Percentiles rank a stretch among this genome's conserved stretches.
Conservation (phyloP, 1,140 invertebrate species). For the Drosophila navojoa region DNA sequence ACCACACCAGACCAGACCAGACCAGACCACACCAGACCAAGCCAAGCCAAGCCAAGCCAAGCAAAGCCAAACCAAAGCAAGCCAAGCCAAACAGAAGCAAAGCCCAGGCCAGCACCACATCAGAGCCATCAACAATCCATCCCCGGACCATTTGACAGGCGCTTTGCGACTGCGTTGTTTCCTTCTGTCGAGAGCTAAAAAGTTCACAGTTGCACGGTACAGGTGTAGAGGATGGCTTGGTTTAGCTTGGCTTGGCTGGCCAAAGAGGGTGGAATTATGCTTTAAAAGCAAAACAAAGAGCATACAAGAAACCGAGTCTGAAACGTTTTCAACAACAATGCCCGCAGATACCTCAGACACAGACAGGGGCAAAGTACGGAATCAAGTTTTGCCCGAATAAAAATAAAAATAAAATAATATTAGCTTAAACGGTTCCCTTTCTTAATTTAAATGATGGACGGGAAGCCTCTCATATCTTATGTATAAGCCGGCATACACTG, state of each 20-base stretch:
- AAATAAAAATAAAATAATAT: conserved; percentile 1
- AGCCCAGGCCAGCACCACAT: neutral
- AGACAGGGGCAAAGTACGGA: neutral
- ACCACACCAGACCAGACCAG: conserved; percentile 15
- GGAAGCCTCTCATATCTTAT: too few relatives aligned
- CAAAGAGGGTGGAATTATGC: conserved; percentile 2
- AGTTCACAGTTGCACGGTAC: conserved; percentile 7
- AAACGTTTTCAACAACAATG: neutral
- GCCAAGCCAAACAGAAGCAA: neutral
- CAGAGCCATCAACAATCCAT: conserved; percentile 25
- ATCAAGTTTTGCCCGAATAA: neutral
- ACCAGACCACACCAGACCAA: conserved; percentile 6
- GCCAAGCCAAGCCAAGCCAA: neutral
- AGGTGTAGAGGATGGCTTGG: neutral
- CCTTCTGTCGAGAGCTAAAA: conserved; percentile 16
- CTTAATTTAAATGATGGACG: too few relatives aligned
- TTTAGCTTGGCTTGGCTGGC: neutral
- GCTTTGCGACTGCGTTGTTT: conserved; percentile 8
- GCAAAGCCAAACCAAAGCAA: neutral
- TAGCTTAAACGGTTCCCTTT: neutral
- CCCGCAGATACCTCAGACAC: neutral
- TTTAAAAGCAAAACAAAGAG: conserved; percentile 33
- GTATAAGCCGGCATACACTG: neutral
- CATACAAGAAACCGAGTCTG: neutral
- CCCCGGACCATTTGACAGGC: conserved; percentile 18